Conservation (phyloP, 1,140 invertebrate genomes). For the Brachionus rubens region DNA sequence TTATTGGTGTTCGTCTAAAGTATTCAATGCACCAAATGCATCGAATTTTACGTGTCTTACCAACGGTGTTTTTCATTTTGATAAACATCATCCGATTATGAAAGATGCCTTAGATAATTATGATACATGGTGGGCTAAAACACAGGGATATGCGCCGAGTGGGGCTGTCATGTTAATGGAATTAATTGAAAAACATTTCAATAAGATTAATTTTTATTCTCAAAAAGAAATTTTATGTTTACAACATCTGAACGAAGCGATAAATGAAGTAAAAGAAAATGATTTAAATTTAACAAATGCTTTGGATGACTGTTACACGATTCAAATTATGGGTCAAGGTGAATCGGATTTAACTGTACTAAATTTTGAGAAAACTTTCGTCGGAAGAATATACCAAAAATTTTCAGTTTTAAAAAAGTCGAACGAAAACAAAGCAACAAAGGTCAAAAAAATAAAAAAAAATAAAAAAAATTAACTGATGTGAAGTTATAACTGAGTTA, state of each 20-base stretch:
- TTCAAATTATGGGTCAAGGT: neutral
- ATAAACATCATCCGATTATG: conserved; percentile 4
- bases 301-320: neutral
- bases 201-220: neutral
- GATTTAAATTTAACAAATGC: neutral
- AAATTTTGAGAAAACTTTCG: neutral
- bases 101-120: neutral
- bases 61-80: conserved; percentile 6
- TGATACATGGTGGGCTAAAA: neutral
- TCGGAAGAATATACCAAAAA: neutral
- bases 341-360: neutral
- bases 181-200: conserved; percentile 3
- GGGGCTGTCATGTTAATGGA: neutral
- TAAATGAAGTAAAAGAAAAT: neutral
- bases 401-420: no score
- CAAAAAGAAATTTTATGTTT: neutral
- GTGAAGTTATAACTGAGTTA: no score
- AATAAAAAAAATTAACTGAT: no score
- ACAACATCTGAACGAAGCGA: neutral
- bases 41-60: neutral
- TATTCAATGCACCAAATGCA: neutral
- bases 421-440: no score
- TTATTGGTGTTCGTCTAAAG: neutral
- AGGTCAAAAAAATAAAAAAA: no score
- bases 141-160: neutral